Evolutionary conservation across 1,140 invertebrate genomes (phyloP).

Genomic region (Diabrotica virgifera): DNA sequence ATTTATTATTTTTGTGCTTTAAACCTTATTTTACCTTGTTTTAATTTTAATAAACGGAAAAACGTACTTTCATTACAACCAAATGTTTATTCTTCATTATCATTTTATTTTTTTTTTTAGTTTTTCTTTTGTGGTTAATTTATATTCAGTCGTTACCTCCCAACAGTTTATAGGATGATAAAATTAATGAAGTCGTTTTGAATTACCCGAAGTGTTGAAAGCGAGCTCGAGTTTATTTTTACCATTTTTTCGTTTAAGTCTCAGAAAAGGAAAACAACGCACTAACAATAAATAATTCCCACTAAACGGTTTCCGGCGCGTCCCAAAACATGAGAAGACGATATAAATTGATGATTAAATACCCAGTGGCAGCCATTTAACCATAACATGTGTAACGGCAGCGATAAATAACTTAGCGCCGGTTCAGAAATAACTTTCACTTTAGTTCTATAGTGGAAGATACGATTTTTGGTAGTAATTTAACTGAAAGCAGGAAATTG

Average conservation of each 20-base stretch:
- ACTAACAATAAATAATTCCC: conserved; percentile 1
- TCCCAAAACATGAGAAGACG: background rate
- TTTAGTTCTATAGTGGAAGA: conserved; percentile 20
- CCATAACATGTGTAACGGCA: conserved; percentile 12
- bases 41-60: too few species aligned
- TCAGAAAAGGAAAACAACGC: background rate
- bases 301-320: background rate
- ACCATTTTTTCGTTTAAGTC: background rate
- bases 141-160: too few species aligned
- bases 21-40: too few species aligned
- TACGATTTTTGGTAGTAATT: conserved; percentile 14
- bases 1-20: too few species aligned
- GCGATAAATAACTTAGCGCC: conserved; percentile 27
- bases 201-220: background rate
- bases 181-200: background rate
- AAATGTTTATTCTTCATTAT: too few species aligned
- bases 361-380: conserved; percentile 5
- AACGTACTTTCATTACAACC: too few species aligned
- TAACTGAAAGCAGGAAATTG: background rate
- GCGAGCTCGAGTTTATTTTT: background rate
- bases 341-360: conserved; percentile 11
- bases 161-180: too few species aligned
- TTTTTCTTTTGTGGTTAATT: too few species aligned
- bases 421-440: conserved; percentile 22
- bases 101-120: too few species aligned